These are phyloP conservation scores for Cariama cristata DNA, from an alignment of 2,113 vertebrate genomes.

Conservation along the genomic window DNA sequence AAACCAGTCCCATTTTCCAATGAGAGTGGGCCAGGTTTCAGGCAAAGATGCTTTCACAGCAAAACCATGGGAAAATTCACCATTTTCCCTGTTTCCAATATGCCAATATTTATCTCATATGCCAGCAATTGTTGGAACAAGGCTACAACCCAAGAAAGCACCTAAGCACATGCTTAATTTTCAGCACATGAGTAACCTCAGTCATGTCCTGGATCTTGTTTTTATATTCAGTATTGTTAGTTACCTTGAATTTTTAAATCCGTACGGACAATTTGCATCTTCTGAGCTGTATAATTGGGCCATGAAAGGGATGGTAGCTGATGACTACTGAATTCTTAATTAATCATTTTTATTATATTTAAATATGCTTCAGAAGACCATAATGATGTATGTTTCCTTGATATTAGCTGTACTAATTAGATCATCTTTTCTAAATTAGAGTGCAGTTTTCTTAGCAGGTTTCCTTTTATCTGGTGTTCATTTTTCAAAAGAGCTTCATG, in stretches of 20 bases:
- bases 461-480: slow-evolving; percentile 65
- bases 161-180: slow-evolving; percentile 49
- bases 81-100: slow-evolving; percentile 42
- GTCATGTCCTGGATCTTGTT: background rate
- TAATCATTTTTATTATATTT: slow-evolving; percentile 70
- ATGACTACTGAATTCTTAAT: slow-evolving; percentile 56
- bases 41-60: slow-evolving; percentile 64
- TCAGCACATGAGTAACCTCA: background rate
- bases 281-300: slow-evolving; percentile 30
- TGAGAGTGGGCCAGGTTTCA: slow-evolving; percentile 49
- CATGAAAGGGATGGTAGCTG: slow-evolving; percentile 25
- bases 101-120: slow-evolving; percentile 29
- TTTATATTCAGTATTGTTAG: background rate
- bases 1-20: slow-evolving; percentile 65
- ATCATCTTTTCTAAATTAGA: slow-evolving; percentile 68
- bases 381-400: slow-evolving; percentile 68
- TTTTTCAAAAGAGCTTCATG: slow-evolving; percentile 52
- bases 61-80: slow-evolving; percentile 66
- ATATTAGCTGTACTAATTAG: slow-evolving; percentile 68
- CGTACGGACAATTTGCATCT: background rate
- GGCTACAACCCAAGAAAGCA: slow-evolving; percentile 34
- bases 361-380: slow-evolving; percentile 48
- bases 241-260: slow-evolving; percentile 3
- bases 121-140: slow-evolving; percentile 27
- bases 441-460: slow-evolving; percentile 66